Conservation (phyloP, 2,113 vertebrate species). For the Syngnathoides biaculeatus region DNA sequence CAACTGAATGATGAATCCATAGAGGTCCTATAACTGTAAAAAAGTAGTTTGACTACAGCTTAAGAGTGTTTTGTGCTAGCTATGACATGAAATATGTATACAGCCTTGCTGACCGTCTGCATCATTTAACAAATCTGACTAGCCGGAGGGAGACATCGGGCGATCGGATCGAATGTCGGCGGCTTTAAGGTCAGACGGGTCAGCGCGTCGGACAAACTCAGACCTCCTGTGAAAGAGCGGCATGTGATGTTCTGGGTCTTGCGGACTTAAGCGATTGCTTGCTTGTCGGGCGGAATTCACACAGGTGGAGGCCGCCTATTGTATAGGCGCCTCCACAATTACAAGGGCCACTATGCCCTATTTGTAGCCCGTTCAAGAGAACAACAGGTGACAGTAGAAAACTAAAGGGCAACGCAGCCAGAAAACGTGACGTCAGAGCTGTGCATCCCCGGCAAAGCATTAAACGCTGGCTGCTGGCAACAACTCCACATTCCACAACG, state of each 20-base stretch:
- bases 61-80: no score
- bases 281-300: no score
- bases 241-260: not conserved
- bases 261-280: not conserved
- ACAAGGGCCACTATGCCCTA: not conserved
- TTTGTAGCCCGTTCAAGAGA: not conserved
- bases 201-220: not conserved
- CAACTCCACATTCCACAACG: not conserved
- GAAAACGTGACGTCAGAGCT: not conserved
- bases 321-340: no score
- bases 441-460: not conserved
- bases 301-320: no score
- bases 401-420: not conserved
- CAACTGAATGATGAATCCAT: no score
- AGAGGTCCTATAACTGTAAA: no score
- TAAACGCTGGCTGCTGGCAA: not conserved
- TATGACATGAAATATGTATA: not conserved
- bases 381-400: not conserved
- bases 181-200: constrained; percentile 25
- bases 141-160: not conserved
- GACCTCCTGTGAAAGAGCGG: constrained; percentile 1
- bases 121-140: not conserved
- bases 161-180: constrained; percentile 24
- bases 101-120: not conserved
- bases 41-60: no score